Evolutionary conservation across 2,113 vertebrate genomes (phyloP).

Genomic region (Scomber japonicus): DNA sequence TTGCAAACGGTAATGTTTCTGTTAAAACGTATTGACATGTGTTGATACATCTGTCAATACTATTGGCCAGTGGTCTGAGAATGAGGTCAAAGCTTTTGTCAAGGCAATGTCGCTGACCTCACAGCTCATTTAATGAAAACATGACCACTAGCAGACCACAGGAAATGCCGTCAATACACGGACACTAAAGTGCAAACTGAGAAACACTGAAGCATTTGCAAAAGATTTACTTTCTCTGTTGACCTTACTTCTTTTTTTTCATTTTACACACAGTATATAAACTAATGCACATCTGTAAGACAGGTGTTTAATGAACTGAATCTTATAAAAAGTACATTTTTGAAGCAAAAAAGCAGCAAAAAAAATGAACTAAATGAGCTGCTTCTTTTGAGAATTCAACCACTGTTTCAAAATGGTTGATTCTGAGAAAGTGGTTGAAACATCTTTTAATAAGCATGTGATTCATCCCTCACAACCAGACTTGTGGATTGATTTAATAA

Average conservation of each 20-base stretch:
- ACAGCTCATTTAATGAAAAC: constrained; percentile 55
- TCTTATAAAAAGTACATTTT: neutral
- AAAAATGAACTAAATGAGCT: neutral
- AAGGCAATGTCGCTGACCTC: constrained; percentile 64
- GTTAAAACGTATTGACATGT: constrained; percentile 36
- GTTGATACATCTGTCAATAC: constrained; percentile 62
- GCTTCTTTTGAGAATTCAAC: too few species aligned
- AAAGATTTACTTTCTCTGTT: neutral
- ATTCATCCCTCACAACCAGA: too few species aligned
- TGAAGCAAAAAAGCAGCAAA: neutral
- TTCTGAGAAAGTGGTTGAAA: too few species aligned
- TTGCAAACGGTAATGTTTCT: constrained; percentile 32
- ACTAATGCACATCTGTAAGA: neutral
- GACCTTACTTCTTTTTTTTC: too few species aligned
- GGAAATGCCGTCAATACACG: constrained; percentile 13
- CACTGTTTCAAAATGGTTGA: neutral
- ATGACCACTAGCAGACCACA: constrained; percentile 10
- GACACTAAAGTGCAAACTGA: constrained; percentile 10
- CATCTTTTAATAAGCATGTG: too few species aligned
- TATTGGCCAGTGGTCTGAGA: constrained; percentile 43
- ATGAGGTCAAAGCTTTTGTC: constrained; percentile 72
- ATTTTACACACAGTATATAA: too few species aligned
- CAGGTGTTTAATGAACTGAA: neutral
- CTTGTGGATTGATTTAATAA: too few species aligned
- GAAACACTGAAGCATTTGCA: neutral